These are phyloP conservation scores for Xenops minutus DNA, from an alignment of 2,797 vertebrate species.

Conservation along the genomic window DNA sequence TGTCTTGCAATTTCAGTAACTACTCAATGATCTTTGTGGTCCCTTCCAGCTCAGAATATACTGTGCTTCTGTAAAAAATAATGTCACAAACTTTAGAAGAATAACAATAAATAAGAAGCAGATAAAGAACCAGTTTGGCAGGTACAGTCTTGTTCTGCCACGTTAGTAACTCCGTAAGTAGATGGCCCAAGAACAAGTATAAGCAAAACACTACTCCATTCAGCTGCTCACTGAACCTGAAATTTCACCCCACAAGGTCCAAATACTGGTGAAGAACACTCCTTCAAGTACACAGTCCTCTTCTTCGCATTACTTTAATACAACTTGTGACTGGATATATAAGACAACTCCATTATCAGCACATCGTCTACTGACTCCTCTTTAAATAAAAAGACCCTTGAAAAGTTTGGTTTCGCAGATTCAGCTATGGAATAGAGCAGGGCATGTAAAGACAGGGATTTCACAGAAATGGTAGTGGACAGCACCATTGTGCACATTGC, in stretches of 20 bases:
- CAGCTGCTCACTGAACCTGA: background rate
- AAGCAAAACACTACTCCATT: background rate
- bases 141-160: background rate
- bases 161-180: background rate
- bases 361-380: background rate
- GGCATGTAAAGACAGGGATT: background rate
- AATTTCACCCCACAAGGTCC: background rate
- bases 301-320: background rate
- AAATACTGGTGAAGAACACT: background rate
- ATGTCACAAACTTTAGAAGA: background rate
- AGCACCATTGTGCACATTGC: fast-evolving
- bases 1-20: background rate
- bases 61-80: background rate
- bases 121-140: too few relatives aligned
- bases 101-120: background rate
- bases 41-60: background rate
- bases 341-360: background rate
- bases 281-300: background rate
- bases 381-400: background rate
- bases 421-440: background rate
- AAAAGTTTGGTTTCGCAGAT: background rate
- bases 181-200: fast-evolving
- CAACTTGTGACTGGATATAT: background rate
- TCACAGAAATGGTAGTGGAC: background rate
- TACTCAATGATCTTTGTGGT: background rate